phyloP scores from a whole-genome alignment of 2,113 vertebrate genomes.

The Nothoprocta perdicaria region DNA sequence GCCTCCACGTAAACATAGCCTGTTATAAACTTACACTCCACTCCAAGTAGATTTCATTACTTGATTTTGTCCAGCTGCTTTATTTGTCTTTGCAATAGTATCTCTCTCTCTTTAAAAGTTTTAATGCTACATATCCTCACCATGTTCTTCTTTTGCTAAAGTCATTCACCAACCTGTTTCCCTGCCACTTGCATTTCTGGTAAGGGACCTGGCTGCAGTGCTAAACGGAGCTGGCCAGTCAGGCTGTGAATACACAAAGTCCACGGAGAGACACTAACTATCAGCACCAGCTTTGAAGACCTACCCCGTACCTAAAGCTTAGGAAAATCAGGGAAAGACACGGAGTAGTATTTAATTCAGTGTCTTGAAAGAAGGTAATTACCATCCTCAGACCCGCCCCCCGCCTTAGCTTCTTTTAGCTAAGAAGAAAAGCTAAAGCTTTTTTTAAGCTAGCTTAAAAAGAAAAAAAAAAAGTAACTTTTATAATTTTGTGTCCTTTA shows the following conservation, averaged over 20 bases:
- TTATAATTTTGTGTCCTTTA: neutral
- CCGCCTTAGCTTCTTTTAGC: neutral
- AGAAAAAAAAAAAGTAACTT: neutral
- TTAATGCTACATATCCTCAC: neutral
- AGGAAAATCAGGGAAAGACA: neutral
- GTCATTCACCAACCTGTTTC: neutral
- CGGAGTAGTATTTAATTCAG: neutral
- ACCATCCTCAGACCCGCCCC: too few species aligned
- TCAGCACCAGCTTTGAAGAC: rapidly evolving
- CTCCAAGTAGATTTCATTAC: neutral
- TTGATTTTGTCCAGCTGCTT: neutral
- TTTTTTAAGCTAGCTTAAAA: too few species aligned
- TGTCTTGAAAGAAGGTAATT: neutral
- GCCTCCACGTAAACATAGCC: neutral
- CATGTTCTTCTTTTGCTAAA: neutral
- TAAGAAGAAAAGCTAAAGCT: too few species aligned
- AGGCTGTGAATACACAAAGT: neutral
- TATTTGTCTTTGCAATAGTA: neutral
- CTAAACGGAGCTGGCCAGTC: rapidly evolving
- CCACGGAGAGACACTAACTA: neutral
- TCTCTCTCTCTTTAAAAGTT: neutral
- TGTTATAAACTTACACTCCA: neutral
- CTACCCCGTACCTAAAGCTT: neutral
- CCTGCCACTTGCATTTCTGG: neutral
- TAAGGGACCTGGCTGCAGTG: neutral